Percentiles rank a stretch among this genome's conserved stretches.
Conservation (phyloP, 2,113 vertebrate species). For the Oxygymnocypris stewartii region DNA sequence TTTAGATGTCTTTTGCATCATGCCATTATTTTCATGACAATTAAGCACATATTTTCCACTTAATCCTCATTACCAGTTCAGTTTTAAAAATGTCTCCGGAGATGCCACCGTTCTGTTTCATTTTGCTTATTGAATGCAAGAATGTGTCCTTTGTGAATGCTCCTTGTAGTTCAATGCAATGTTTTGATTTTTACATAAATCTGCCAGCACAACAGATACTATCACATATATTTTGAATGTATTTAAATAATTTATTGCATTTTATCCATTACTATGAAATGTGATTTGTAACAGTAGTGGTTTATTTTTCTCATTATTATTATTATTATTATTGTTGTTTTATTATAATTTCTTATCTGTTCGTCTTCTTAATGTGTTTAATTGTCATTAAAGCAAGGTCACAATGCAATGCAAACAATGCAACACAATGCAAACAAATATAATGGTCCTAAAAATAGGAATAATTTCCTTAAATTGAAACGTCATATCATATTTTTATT, state of each 20-base stretch:
- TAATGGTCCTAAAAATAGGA: neutral
- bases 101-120: neutral
- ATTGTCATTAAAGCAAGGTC: neutral
- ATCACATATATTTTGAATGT: neutral
- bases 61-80: neutral
- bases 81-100: neutral
- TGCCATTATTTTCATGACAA: neutral
- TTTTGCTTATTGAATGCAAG: slow-evolving; percentile 22
- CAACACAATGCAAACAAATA: neutral
- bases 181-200: neutral
- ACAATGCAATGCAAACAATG: neutral
- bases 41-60: neutral
- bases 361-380: neutral
- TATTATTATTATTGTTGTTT: no score
- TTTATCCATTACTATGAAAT: neutral
- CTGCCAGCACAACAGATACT: neutral
- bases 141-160: neutral
- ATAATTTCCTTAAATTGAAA: neutral
- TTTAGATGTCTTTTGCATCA: neutral
- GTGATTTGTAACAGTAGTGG: neutral
- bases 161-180: neutral
- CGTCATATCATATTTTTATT: neutral
- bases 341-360: no score
- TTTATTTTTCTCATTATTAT: no score
- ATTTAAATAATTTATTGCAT: neutral